These are phyloP conservation scores for Ceuthmochares aereus DNA, from an alignment of 2,113 vertebrate species.

Conservation along the genomic window DNA sequence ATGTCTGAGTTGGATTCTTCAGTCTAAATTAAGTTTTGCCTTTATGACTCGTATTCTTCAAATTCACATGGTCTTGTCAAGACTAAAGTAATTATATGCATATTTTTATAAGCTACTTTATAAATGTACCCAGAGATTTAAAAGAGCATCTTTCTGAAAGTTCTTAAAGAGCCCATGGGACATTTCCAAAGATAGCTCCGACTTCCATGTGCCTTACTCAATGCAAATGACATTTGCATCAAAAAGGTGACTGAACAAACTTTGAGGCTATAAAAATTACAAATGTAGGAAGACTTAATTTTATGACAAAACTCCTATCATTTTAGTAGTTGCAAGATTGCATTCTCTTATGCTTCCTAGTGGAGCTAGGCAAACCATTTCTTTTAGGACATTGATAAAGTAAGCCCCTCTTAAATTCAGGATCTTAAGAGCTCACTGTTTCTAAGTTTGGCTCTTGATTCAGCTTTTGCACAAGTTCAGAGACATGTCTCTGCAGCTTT, in stretches of 20 bases:
- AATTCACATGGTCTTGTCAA: background rate
- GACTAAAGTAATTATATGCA: background rate
- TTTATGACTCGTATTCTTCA: conserved; percentile 31
- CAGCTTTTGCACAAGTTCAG: background rate
- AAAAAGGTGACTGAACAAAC: background rate
- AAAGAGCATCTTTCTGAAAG: background rate
- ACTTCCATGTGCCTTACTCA: background rate
- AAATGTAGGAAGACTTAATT: background rate
- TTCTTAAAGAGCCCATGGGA: background rate
- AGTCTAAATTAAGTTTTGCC: background rate
- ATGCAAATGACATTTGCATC: background rate
- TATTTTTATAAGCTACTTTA: background rate
- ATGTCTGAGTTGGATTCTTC: background rate
- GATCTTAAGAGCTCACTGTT: background rate
- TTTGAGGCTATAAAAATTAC: background rate
- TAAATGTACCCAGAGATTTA: background rate
- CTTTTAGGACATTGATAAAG: background rate
- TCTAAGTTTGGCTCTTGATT: background rate
- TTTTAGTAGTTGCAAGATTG: background rate
- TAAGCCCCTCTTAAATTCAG: background rate
- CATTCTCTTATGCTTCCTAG: background rate
- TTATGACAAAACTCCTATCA: background rate
- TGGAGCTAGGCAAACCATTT: background rate
- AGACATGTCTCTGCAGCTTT: background rate
- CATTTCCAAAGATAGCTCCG: background rate